These are phyloP conservation scores for Habroteleia sp. DNA, from an alignment of 2,888 invertebrate species.

Conservation along the genomic window DNA sequence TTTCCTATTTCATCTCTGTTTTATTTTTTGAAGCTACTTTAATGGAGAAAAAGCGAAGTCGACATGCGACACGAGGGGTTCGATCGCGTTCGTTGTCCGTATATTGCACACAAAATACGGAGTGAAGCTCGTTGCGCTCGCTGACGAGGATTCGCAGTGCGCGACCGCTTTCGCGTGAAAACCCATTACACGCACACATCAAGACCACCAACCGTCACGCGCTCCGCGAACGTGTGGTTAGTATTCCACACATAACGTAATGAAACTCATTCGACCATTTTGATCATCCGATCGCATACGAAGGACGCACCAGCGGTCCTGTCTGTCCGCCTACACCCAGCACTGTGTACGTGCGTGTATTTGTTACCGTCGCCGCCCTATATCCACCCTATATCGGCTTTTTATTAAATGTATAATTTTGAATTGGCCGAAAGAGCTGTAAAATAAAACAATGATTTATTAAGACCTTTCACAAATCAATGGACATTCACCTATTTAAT, in stretches of 20 bases:
- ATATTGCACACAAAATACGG: constrained; percentile 47
- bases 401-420: constrained; percentile 63
- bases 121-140: constrained; percentile 49
- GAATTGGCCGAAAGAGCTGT: constrained; percentile 44
- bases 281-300: constrained; percentile 62
- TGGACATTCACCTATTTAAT: constrained; percentile 23
- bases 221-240: constrained; percentile 63
- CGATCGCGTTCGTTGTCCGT: constrained; percentile 32
- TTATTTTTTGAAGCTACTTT: constrained; percentile 31
- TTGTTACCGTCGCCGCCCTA: constrained; percentile 11
- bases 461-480: constrained; percentile 39
- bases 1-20: constrained; percentile 25
- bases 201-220: constrained; percentile 61
- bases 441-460: constrained; percentile 60
- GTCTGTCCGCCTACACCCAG: constrained; percentile 16
- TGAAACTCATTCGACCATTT: constrained; percentile 63
- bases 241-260: constrained; percentile 65
- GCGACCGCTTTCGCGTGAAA: constrained; percentile 64
- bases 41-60: constrained; percentile 49
- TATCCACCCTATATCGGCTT: constrained; percentile 39
- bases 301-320: constrained; percentile 57
- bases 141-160: constrained; percentile 57
- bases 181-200: constrained; percentile 66
- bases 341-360: constrained; percentile 28
- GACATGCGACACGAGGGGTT: constrained; percentile 56